Conservation (phyloP, 2,797 vertebrate genomes). For the Enteromius viviparus region DNA sequence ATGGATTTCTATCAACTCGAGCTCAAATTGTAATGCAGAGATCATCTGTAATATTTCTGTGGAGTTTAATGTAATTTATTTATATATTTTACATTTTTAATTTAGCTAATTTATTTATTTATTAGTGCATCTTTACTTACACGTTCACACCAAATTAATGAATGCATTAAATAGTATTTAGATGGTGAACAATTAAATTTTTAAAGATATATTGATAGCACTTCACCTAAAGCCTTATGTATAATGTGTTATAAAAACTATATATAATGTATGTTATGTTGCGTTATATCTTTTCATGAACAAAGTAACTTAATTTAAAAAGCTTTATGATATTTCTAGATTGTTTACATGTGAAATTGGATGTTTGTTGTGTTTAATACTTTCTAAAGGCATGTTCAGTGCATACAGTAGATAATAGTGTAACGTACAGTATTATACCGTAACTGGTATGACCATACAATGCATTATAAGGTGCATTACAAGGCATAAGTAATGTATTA, state of each 20-base stretch:
- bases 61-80: not conserved
- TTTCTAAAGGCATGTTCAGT: not conserved
- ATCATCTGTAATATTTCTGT: not conserved
- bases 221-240: not conserved
- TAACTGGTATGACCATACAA: not conserved
- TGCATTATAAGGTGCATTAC: not conserved
- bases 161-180: not conserved
- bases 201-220: not conserved
- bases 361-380: not conserved
- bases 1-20: not conserved
- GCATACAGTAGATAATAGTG: not conserved
- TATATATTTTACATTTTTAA: not conserved
- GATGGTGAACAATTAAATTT: not conserved
- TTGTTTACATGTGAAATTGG: not conserved
- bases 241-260: too few relatives aligned
- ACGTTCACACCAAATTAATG: not conserved
- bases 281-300: too few relatives aligned
- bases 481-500: not conserved
- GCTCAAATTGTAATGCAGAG: not conserved
- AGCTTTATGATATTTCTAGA: not conserved
- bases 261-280: too few relatives aligned
- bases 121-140: not conserved
- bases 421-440: not conserved
- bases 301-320: too few relatives aligned
- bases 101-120: too few relatives aligned